Base-by-base conservation (phyloP, 2,888 invertebrate genomes). In the Achlya flavicornis region DNA sequence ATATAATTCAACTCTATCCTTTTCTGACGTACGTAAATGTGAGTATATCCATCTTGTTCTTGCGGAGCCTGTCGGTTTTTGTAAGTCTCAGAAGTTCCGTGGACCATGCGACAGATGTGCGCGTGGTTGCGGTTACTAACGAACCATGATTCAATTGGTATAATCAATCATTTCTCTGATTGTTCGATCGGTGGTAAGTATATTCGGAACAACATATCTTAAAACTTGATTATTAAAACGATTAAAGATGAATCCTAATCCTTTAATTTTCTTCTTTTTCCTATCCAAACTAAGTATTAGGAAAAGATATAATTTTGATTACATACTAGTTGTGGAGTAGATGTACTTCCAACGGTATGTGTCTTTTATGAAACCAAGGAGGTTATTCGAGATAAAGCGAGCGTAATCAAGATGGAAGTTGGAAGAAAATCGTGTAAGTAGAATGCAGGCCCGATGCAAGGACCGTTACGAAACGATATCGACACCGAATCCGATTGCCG, bases 61-160 rank as follows among this genome's bases (percentile, higher is more conserved):
- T 72, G 69, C 74, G 66, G 73, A 77, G 76, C 83, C 79, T 84
- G 89, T 90, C 90, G 78, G 87, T 92, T 92, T 92, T 92, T 91
- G 89, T 93, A 75, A 85, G 88, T 80, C 86, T 91, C 90, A 88
- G 80, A 89, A 89, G 91, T 87, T 91, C 88, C 76, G 73, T 88
- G 88, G 83, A 91, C 83, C 92, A 89, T 92, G 85, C 87, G 92
- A 92, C 93, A 92, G 92, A 92, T 92, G 93, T 85, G 91, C 90
- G 92, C 92, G 85, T 90, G 91, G 88, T 79, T 90, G 92, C 85
- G 89, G 89, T 83, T 84, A 80, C 84, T 91, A 93, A 92, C 92
- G 91, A 92, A 90, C 87, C 93, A 84, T 90, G 87, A 84, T 87
- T 87, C 85, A 85, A 91, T 91, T 85, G 86, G 87, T 87, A 91